A percentile compares a stretch with the other conserved stretches of the same genome.
phyloP scores from a whole-genome alignment of 2,113 vertebrate species.

The Morone saxatilis region DNA sequence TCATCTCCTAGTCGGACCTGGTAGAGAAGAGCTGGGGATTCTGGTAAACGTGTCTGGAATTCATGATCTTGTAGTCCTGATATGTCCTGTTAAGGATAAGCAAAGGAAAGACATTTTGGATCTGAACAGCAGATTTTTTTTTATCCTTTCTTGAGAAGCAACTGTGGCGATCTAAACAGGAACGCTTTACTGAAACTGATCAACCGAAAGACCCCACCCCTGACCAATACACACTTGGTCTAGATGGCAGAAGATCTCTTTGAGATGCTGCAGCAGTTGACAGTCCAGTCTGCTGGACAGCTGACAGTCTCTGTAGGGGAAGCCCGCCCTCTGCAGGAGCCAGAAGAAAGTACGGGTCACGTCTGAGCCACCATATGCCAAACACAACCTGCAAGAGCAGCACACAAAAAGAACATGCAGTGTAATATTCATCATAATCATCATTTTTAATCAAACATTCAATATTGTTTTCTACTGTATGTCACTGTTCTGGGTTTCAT shows the following conservation, averaged over 20 bases:
- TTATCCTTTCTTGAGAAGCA: background rate
- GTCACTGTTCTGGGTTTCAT: background rate
- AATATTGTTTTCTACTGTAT: background rate
- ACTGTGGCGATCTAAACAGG: background rate
- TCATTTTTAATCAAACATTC: background rate
- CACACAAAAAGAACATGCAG: background rate
- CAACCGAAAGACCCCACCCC: background rate
- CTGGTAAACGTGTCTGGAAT: conserved; percentile 95
- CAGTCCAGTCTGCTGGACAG: conserved; percentile 91
- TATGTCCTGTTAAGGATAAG: conserved; percentile 85
- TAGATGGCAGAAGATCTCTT: conserved; percentile 96
- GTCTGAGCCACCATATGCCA: conserved; percentile 95
- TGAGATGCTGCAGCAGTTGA: conserved; percentile 94
- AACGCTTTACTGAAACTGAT: background rate
- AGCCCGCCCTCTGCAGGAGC: conserved; percentile 97
- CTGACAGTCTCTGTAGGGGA: conserved; percentile 97
- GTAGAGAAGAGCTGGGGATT: conserved; percentile 93
- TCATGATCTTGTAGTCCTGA: conserved; percentile 97
- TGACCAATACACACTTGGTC: conserved; percentile 88
- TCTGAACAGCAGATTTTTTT: background rate
- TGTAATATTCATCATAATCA: background rate
- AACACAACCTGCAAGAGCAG: conserved; percentile 87
- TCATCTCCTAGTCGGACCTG: conserved; percentile 96
- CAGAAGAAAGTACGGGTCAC: conserved; percentile 96
- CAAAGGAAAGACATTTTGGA: background rate